Evolutionary conservation across 53 echinoderm and acorn worm species (phyloP).

Genomic region (Henricia sp.): DNA sequence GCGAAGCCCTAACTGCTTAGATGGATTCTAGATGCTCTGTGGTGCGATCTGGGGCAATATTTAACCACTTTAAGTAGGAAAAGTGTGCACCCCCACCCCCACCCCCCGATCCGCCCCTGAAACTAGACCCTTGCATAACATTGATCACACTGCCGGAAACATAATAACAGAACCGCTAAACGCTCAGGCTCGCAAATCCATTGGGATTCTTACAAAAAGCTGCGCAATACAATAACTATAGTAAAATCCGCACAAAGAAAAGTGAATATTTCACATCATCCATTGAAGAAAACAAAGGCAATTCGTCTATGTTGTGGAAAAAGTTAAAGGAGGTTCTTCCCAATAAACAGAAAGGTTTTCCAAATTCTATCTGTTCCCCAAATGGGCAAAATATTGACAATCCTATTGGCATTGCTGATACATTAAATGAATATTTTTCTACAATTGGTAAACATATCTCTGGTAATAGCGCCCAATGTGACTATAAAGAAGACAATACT

Average conservation of each 20-base stretch:
- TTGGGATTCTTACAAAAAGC: slow-evolving; percentile 31
- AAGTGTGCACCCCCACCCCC: too few relatives aligned
- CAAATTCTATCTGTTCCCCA: slow-evolving; percentile 4
- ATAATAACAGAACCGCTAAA: not conserved
- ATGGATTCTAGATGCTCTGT: too few relatives aligned
- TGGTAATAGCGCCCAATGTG: not conserved
- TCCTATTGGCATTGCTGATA: slow-evolving; percentile 10
- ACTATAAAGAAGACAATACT: not conserved
- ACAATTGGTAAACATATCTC: not conserved
- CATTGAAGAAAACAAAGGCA: slow-evolving; percentile 49
- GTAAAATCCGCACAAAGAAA: slow-evolving; percentile 20
- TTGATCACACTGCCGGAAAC: too few relatives aligned
- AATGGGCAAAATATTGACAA: slow-evolving; percentile 20
- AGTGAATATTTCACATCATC: slow-evolving; percentile 28
- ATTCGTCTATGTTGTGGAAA: slow-evolving; percentile 44
- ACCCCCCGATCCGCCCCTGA: too few relatives aligned
- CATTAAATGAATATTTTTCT: not conserved
- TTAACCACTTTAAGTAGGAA: too few relatives aligned
- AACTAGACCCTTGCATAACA: too few relatives aligned
- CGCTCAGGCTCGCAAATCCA: slow-evolving; percentile 2
- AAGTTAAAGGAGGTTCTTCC: slow-evolving; percentile 33
- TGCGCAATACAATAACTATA: slow-evolving; percentile 16
- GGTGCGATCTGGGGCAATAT: too few relatives aligned
- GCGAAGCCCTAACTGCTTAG: too few relatives aligned
- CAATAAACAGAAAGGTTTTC: slow-evolving; percentile 13